These are phyloP conservation scores for Myiopsitta monachus DNA, from an alignment of 2,113 vertebrate species.

Conservation along the genomic window DNA sequence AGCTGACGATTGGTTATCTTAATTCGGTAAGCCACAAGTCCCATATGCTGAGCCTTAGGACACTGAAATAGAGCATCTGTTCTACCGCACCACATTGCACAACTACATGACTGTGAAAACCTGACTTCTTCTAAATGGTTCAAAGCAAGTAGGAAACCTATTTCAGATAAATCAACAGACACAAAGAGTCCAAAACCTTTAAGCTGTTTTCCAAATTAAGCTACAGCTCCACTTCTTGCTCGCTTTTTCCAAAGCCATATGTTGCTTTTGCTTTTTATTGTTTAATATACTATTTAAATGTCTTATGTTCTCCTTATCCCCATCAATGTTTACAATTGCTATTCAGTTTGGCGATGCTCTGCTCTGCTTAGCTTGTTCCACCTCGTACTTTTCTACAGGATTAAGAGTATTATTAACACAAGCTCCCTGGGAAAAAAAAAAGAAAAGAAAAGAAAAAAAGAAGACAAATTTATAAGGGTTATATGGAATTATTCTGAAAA, in stretches of 20 bases:
- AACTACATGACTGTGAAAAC: background rate
- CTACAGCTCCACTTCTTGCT: background rate
- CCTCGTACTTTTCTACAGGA: background rate
- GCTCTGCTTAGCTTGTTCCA: background rate
- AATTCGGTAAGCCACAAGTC: background rate
- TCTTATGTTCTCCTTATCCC: background rate
- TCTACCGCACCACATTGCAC: background rate
- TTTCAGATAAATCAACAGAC: background rate
- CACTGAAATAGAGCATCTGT: conserved; percentile 4
- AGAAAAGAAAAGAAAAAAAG: conserved; percentile 57
- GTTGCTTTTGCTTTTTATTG: background rate
- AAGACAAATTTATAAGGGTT: conserved; percentile 35
- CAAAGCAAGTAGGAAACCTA: background rate
- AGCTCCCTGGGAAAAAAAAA: conserved; percentile 55
- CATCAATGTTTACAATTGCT: background rate
- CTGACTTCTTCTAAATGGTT: background rate
- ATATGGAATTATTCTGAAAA: conserved; percentile 34
- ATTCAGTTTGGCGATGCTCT: background rate
- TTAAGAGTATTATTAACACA: conserved; percentile 49
- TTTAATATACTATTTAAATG: background rate
- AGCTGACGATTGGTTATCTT: background rate
- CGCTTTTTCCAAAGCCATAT: background rate
- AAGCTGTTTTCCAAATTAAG: background rate
- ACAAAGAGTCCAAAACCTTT: background rate
- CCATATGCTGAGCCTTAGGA: conserved; percentile 7